phyloP scores from a whole-genome alignment of 1,140 invertebrate genomes.

The Drosophila bocqueti region DNA sequence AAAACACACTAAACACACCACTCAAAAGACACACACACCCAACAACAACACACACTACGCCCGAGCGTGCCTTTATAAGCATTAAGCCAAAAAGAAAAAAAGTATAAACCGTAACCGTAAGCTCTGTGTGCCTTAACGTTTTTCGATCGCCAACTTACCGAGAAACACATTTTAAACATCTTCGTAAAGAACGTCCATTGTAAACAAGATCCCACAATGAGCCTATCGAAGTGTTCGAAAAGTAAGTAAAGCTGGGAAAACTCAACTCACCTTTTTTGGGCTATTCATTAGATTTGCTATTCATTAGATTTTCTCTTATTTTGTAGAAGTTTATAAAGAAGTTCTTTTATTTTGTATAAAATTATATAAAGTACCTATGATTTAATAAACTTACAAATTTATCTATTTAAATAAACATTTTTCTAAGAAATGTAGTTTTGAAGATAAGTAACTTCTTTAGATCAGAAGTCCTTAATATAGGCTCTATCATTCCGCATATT shows the following conservation, averaged over 20 bases:
- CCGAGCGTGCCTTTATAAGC: constrained; percentile 71
- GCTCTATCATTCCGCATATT: too few species aligned
- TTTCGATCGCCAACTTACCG: constrained; percentile 39
- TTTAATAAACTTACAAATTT: neutral
- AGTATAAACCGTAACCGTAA: constrained; percentile 36
- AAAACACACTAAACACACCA: constrained; percentile 33
- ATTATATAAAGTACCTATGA: neutral
- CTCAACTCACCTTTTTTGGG: neutral
- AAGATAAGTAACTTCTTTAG: neutral
- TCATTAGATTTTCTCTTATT: neutral
- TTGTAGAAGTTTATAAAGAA: neutral
- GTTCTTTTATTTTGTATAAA: neutral
- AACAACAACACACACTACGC: constrained; percentile 40
- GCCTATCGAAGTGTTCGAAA: constrained; percentile 47
- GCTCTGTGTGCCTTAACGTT: constrained; percentile 68
- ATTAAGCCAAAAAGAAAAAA: constrained; percentile 30
- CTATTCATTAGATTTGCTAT: neutral
- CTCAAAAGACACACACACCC: constrained; percentile 43
- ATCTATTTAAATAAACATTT: neutral
- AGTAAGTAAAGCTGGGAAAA: constrained; percentile 61
- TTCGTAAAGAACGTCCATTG: constrained; percentile 32
- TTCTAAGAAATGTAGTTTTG: neutral
- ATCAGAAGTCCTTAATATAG: too few species aligned
- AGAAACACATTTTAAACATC: constrained; percentile 16
- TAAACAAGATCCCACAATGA: constrained; percentile 45